Evolutionary conservation across 2,888 invertebrate genomes (phyloP), one percentile per base, ranked within the genome.

Genomic region (Chymomyza caudatula): DNA sequence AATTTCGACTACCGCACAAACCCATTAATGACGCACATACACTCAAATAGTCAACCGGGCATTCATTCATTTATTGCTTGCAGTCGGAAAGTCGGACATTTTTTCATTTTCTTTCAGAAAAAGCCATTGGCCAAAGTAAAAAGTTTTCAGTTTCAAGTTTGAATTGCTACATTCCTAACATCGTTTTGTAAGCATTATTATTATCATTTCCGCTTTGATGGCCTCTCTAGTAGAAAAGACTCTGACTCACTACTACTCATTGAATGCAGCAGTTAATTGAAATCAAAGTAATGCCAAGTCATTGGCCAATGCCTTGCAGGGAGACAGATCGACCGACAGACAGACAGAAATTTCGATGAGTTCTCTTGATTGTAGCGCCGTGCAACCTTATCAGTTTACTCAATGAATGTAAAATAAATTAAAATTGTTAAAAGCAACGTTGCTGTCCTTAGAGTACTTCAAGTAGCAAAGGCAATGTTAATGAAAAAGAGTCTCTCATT

Each of bases 221-320:
- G 68, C 55, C 43, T 29, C 47, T 60, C 15, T 8, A 47, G 20
- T 25, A n/a, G n/a, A n/a, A n/a, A n/a, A n/a, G n/a, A n/a, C n/a
- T n/a, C n/a, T n/a, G n/a, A 8, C 17, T 29, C 29, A 6, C 29
- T 37, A 44, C 4, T 3, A n/a, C 37, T 17, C 44, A 57, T 58
- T 76, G 73, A 84, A 79, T 84, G 76, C 74, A 79, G 84, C 29
- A 85, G 84, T 85, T 85, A 85, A 85, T 85, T 84, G 84, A 85
- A 85, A 85, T 81, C 84, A 85, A 85, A 83, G 78, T 85, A 84
- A 85, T 78, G 84, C 73, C 64, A 66, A 69, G 57, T 66, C 66
- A 65, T 71, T 71, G 67, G 62, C 75, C 56, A 56, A 37, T 56
- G 43, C 29, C 19, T 49, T 15, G 19, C 19, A 49, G 20, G n/a